Evolutionary conservation across 2,888 invertebrate genomes (phyloP), one percentile per base, ranked within the genome.

Genomic region (Anticlea derivata): DNA sequence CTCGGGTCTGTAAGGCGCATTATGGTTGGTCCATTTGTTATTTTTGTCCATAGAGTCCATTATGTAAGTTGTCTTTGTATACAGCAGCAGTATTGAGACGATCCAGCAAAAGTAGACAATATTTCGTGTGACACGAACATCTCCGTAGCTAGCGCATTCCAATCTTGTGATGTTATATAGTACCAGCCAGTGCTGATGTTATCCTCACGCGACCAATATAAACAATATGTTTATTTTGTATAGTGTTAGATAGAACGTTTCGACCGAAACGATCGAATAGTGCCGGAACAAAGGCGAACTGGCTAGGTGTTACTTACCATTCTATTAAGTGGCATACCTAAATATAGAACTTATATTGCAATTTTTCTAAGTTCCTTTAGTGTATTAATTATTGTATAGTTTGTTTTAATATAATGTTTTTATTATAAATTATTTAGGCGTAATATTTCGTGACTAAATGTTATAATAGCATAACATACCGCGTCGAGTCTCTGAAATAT

Each of bases 301-400:
- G 78, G 76, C 75, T 76, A 76, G 65, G 27, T 78, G 77, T 68
- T 76, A 77, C 72, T 73, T 81, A 85, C 78, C 80, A 75, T 68
- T 68, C 74, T 78, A 74, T 83, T 86, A 86, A 87, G 89, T 90
- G 90, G 89, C 89, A 89, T 90, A 89, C 77, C 86, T 89, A 88
- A 86, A 83, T 86, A 86, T 89, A 88, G 86, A 87, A 88, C 86
- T 86, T 86, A 82, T 83, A 88, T 86, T 89, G 89, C 89, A 89
- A 90, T 88, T 89, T 63, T 87, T 81, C 88, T 90, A 89, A 85
- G 90, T 90, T 90, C 90, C 90, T 90, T 88, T 90, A 90, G 82
- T 83, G 79, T 89, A 88, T 88, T 86, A 78, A 83, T 84, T 86
- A 88, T 83, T 87, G 84, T 86, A 81, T 84, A 83, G 82, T 83